phyloP scores from a whole-genome alignment of 1,140 invertebrate species.

The Leptinotarsa undecemlineata region DNA sequence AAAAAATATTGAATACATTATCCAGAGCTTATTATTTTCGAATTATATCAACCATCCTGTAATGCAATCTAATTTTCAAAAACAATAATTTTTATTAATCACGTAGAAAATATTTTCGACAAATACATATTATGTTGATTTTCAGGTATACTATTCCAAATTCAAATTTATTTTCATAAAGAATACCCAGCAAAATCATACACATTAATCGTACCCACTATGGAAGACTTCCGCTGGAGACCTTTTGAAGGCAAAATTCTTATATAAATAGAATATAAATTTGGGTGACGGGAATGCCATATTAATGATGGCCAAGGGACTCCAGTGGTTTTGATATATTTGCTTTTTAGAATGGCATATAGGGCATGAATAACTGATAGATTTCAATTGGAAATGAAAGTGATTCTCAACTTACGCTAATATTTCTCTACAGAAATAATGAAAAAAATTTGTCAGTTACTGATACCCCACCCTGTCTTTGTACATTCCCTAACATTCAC shows the following conservation, averaged over 20 bases:
- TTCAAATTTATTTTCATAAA: not conserved
- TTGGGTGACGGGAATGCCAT: conserved; percentile 17
- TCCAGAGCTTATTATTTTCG: too few species aligned
- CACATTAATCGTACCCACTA: conserved; percentile 17
- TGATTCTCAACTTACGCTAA: not conserved
- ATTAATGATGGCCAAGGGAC: conserved; percentile 30
- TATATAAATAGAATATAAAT: conserved; percentile 16
- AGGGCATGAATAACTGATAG: not conserved
- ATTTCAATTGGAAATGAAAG: not conserved
- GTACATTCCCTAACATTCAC: conserved; percentile 15
- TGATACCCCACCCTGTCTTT: conserved; percentile 10
- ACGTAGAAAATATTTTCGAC: too few species aligned
- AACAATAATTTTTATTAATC: too few species aligned
- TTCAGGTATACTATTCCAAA: too few species aligned
- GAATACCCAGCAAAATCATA: not conserved
- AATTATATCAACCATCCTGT: too few species aligned
- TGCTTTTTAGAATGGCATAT: conserved; percentile 17
- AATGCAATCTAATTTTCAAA: too few species aligned
- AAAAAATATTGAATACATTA: too few species aligned
- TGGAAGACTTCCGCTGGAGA: conserved; percentile 55
- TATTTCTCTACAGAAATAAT: not conserved
- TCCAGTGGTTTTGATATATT: conserved; percentile 46
- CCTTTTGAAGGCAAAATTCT: conserved; percentile 37
- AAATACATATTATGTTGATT: too few species aligned
- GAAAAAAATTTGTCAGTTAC: not conserved